These are phyloP conservation scores for Idris sp. DNA, from an alignment of 1,140 invertebrate genomes.

Conservation along the genomic window DNA sequence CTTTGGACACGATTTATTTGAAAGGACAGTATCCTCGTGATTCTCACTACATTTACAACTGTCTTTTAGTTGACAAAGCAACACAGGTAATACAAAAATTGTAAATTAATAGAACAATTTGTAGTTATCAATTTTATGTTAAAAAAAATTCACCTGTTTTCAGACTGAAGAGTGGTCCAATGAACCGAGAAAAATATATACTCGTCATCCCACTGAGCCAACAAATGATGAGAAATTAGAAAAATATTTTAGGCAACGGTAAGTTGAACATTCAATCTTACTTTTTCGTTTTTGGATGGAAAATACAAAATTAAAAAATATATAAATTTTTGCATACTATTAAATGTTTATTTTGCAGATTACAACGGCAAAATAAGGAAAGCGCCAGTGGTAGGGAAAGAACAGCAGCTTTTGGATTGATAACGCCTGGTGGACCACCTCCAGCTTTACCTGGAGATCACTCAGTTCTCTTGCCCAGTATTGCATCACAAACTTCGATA, in stretches of 20 bases:
- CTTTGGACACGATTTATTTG: conserved; percentile 86
- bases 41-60: conserved; percentile 82
- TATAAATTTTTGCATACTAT: too few relatives aligned
- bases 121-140: too few relatives aligned
- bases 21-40: conserved; percentile 87
- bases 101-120: too few relatives aligned
- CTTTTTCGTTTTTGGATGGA: too few relatives aligned
- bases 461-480: conserved; percentile 75
- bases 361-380: conserved; percentile 78
- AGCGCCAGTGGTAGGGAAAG: conserved; percentile 77
- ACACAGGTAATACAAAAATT: conserved; percentile 82
- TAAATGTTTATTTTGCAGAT: too few relatives aligned
- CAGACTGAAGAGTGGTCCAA: conserved; percentile 84
- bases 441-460: conserved; percentile 76
- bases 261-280: conserved; percentile 6
- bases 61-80: conserved; percentile 86
- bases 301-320: too few relatives aligned
- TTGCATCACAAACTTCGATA: conserved; percentile 75
- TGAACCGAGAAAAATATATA: conserved; percentile 78
- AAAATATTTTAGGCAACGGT: conserved; percentile 79
- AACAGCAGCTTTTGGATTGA: conserved; percentile 77
- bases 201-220: conserved; percentile 72
- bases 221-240: conserved; percentile 79
- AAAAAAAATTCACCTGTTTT: conserved; percentile 60
- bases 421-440: conserved; percentile 75